phyloP scores from a whole-genome alignment of 2,113 vertebrate species.

The Penelope pileata region DNA sequence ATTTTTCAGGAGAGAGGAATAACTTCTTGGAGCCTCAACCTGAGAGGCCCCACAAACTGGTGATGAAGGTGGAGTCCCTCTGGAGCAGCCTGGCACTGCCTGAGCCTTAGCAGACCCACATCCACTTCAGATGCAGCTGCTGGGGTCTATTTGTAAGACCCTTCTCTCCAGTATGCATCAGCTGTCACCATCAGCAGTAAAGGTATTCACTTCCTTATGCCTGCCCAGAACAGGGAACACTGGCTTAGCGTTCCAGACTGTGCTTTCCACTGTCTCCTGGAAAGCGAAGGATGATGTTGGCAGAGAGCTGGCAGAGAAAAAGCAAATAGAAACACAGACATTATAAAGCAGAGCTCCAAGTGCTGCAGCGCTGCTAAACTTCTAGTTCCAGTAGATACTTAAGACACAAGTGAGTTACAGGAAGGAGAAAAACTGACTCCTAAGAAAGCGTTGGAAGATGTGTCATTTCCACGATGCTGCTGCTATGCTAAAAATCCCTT shows the following conservation, averaged over 20 bases:
- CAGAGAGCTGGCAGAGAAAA: neutral
- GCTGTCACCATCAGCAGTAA: neutral
- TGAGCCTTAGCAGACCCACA: neutral
- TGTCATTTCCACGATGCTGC: conserved; percentile 11
- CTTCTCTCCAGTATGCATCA: neutral
- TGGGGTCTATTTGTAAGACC: neutral
- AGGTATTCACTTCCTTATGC: neutral
- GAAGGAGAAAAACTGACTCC: neutral
- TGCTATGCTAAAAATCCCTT: conserved; percentile 11
- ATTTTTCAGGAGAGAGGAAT: neutral
- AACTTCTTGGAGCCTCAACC: neutral
- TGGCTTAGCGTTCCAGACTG: neutral
- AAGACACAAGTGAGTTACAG: neutral
- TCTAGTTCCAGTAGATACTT: neutral
- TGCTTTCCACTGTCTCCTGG: neutral
- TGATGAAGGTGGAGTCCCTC: neutral
- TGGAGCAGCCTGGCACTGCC: neutral
- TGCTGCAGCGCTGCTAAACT: neutral
- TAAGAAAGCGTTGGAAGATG: neutral
- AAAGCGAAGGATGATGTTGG: neutral
- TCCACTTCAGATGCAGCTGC: neutral
- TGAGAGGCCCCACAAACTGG: neutral
- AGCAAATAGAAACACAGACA: neutral
- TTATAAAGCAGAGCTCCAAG: neutral
- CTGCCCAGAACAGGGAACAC: neutral